These are phyloP conservation scores for Phalacrocorax aristotelis DNA, from an alignment of 2,113 vertebrate genomes.

Conservation along the genomic window DNA sequence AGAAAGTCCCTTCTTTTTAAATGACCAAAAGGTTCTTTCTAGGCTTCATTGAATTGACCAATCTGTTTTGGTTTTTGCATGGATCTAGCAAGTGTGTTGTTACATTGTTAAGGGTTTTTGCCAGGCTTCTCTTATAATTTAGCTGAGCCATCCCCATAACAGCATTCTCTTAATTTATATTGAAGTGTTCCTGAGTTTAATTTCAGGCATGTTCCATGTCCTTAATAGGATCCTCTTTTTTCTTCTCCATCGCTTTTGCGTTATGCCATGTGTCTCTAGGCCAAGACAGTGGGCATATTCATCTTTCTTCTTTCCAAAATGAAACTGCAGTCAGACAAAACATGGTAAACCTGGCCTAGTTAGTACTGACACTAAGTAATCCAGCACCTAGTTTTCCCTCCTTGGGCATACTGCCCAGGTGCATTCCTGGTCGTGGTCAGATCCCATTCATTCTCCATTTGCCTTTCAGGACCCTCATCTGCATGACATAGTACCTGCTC, in stretches of 20 bases:
- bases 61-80: background rate
- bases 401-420: background rate
- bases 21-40: background rate
- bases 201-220: background rate
- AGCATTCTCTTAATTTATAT: background rate
- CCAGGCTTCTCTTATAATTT: background rate
- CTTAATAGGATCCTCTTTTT: background rate
- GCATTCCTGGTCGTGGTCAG: background rate
- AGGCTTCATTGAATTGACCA: background rate
- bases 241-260: background rate
- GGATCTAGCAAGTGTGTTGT: background rate
- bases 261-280: background rate
- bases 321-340: background rate
- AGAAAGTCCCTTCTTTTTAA: background rate
- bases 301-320: background rate
- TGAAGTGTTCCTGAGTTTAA: background rate
- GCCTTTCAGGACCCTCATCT: background rate
- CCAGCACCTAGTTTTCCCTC: background rate
- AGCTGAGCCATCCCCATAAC: background rate
- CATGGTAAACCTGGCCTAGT: background rate
- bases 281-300: accelerated
- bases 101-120: background rate
- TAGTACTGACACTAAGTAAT: background rate
- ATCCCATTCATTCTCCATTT: background rate
- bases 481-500: background rate